Evolutionary conservation across 1,140 invertebrate genomes (phyloP).

Genomic region (Hycleus phaleratus): DNA sequence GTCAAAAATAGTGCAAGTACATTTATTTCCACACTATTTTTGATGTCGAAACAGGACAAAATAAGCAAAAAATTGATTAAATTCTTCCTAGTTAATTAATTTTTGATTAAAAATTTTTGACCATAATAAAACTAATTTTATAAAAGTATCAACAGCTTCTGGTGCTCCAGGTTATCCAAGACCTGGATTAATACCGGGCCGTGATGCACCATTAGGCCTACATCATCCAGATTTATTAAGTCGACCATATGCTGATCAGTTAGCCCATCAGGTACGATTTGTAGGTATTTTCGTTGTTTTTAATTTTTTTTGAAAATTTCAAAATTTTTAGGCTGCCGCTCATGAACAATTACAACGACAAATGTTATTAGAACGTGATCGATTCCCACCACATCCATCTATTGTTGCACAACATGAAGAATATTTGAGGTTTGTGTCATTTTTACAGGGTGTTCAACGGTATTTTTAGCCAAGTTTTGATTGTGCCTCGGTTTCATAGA

Average conservation of each 20-base stretch:
- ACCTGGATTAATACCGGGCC: constrained; percentile 50
- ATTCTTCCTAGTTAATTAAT: no score
- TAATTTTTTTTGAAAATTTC: not conserved
- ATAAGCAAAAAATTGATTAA: no score
- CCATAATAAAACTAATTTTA: not conserved
- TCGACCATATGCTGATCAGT: constrained; percentile 72
- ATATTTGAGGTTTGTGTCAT: constrained; percentile 58
- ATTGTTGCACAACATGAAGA: constrained; percentile 70
- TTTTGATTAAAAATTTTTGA: no score
- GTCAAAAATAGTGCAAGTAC: no score
- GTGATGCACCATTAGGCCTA: constrained; percentile 51
- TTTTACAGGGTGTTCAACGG: not conserved
- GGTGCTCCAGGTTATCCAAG: constrained; percentile 54
- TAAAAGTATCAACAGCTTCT: constrained; percentile 37
- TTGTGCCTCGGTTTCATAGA: not conserved
- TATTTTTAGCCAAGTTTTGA: not conserved
- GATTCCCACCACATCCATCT: constrained; percentile 58
- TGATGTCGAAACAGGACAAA: no score
- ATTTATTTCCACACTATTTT: no score
- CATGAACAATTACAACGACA: constrained; percentile 82
- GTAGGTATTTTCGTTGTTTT: constrained; percentile 15
- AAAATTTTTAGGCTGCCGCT: constrained; percentile 50
- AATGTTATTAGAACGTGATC: constrained; percentile 72
- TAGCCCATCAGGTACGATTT: constrained; percentile 61
- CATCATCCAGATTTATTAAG: constrained; percentile 69